Evolutionary conservation across 2,797 vertebrate species (phyloP).

Genomic region (Sebastes oblongus): DNA sequence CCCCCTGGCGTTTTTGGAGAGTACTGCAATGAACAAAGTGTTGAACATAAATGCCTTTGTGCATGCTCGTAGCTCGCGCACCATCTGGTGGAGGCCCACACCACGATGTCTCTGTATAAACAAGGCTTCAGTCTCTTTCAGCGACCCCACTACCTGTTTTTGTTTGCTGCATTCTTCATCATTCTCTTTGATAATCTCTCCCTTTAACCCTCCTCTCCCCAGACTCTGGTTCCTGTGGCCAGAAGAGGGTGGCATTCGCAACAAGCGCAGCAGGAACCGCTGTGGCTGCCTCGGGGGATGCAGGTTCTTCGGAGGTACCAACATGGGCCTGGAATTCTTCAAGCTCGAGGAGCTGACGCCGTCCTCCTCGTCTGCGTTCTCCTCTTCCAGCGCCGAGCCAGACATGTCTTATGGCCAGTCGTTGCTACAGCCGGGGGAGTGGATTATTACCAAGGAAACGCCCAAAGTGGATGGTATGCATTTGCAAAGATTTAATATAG

Average conservation of each 20-base stretch:
- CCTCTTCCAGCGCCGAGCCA: slow-evolving; percentile 85
- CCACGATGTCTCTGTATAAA: too few relatives aligned
- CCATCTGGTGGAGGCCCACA: too few relatives aligned
- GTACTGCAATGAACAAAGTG: too few relatives aligned
- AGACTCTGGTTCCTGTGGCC: slow-evolving; percentile 99
- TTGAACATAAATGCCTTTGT: too few relatives aligned
- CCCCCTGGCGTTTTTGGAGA: too few relatives aligned
- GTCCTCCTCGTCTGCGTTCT: slow-evolving; percentile 93
- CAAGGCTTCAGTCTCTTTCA: too few relatives aligned
- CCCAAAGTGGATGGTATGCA: slow-evolving; percentile 89
- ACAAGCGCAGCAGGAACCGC: slow-evolving; percentile 90
- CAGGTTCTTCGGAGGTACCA: slow-evolving; percentile 92
- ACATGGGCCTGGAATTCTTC: slow-evolving; percentile 92
- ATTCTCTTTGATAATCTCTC: neutral
- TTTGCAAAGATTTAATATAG: neutral
- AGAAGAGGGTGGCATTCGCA: slow-evolving; percentile 86
- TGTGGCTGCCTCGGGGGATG: slow-evolving; percentile 98
- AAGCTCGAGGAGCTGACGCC: slow-evolving; percentile 93
- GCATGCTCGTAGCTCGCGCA: too few relatives aligned
- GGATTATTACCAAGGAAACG: slow-evolving; percentile 93
- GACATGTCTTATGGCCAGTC: slow-evolving; percentile 99
- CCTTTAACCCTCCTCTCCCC: neutral
- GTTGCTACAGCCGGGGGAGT: slow-evolving; percentile 92
- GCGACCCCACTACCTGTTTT: neutral
- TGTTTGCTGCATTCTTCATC: neutral